Conservation (phyloP, 2,888 invertebrate species). For the Melangyna quadrimaculata region DNA sequence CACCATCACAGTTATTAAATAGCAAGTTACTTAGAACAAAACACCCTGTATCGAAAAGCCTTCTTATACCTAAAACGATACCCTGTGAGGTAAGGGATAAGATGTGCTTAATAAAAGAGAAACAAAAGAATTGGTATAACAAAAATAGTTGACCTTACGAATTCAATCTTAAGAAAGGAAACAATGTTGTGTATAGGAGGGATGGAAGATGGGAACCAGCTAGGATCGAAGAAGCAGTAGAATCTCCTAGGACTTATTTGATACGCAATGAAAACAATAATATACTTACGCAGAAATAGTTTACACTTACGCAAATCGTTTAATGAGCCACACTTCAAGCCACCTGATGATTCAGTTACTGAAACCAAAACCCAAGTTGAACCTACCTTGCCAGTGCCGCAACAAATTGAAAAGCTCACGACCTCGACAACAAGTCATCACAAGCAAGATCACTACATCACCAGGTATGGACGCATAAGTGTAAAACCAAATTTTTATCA, state of each 20-base stretch:
- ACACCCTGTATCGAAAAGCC: too few species aligned
- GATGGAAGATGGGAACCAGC: conserved; percentile 5
- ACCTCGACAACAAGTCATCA: conserved; percentile 1
- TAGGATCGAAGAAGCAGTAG: background rate
- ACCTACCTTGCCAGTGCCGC: background rate
- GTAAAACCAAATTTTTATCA: conserved; percentile 15
- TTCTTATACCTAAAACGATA: too few species aligned
- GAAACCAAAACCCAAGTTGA: background rate
- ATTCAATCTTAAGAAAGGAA: background rate
- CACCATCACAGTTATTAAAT: too few species aligned
- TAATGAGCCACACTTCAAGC: conserved; percentile 2
- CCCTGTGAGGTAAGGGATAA: too few species aligned
- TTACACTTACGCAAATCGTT: conserved; percentile 2
- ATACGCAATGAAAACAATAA: conserved; percentile 12
- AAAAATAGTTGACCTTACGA: too few species aligned
- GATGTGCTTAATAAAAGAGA: too few species aligned
- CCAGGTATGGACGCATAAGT: conserved; percentile 3
- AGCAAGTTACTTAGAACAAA: too few species aligned
- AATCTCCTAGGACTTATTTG: conserved; percentile 14
- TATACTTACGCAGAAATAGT: conserved; percentile 12
- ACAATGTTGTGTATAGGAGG: background rate
- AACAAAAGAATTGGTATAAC: too few species aligned
- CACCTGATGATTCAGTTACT: background rate
- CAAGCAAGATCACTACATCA: conserved; percentile 17
- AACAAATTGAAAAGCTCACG: background rate